Evolutionary conservation across 2,797 vertebrate species (phyloP), one percentile per base, ranked within the genome.

Genomic region (Microtus californicus): DNA sequence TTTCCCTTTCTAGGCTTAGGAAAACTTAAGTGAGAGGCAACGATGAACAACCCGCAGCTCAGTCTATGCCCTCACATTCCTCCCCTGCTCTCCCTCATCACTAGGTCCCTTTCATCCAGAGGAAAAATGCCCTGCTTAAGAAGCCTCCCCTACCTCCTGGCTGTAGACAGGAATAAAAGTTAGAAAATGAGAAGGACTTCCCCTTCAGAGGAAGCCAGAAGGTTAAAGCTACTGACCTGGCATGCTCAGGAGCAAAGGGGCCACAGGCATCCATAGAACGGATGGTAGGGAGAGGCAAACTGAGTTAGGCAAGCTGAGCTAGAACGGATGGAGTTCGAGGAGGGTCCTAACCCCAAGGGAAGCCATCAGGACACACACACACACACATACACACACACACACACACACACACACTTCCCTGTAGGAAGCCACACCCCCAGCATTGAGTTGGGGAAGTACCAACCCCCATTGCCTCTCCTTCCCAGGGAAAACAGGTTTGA

Each of bases 1-100:
- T 76, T 93, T 94, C 81, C 56, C 77, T 67, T 93, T 82, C 85
- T 95, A 85, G 15, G 63, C 13, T 59, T n/a, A 90, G 81, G 82
- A 89, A 91, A 76, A 92, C 65, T 40, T 14, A 94, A 71, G 48
- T 63, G 61, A 76, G 37, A 83, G 91, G 63, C 43, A 81, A 34
- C 54, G 59, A 69, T 2, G 0, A 0, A 14, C 83, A 0, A 6
- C 86, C 48, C 11, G 5, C 48, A 78, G 43, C 21, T 85, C 79
- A 74, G 25, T 21, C 76, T 73, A 11, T 11, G 54, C 31, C 23
- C 45, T 85, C 61, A 17, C 15, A 0, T 9, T 71, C 78, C 27
- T 54, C 65, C 51, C 87, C 40, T 37, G 43, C 51, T 6, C 6
- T 17, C 11, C 54, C 37, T 25, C 21, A 51, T 34, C 79, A 34